Percentiles rank a stretch among this genome's conserved stretches.
Evolutionary conservation across 2,113 vertebrate species (phyloP).

Genomic region (Ammospiza caudacuta): DNA sequence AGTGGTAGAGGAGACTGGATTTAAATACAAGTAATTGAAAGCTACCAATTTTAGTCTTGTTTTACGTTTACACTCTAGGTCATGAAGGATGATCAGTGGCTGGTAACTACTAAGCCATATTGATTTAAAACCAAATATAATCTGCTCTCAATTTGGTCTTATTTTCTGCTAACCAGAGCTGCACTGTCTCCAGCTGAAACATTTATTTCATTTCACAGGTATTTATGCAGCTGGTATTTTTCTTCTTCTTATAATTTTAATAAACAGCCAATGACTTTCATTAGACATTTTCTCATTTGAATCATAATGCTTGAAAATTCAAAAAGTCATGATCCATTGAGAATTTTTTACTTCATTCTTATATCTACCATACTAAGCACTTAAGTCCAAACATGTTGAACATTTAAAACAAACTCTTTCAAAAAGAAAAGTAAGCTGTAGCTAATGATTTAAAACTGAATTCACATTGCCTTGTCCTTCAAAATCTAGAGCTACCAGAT

Average conservation of each 20-base stretch:
- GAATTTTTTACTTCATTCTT: neutral
- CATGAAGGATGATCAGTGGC: neutral
- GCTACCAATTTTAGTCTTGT: neutral
- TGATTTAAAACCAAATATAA: neutral
- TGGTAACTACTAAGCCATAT: neutral
- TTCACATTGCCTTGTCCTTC: neutral
- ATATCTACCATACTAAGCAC: neutral
- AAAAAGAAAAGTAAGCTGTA: neutral
- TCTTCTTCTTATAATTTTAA: neutral
- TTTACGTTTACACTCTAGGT: conserved; percentile 1
- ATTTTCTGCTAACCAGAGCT: neutral
- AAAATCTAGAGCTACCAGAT: neutral
- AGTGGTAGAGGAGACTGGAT: neutral
- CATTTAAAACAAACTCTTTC: neutral
- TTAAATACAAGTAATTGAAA: conserved; percentile 14
- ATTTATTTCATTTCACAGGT: neutral
- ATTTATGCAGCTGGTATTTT: neutral
- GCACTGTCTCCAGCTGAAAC: neutral
- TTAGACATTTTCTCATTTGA: neutral
- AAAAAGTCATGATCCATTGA: neutral
- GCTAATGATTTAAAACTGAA: neutral
- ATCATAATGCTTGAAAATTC: neutral
- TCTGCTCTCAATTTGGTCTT: neutral
- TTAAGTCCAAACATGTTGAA: neutral
- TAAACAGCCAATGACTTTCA: neutral